These are phyloP conservation scores for Pseudomugil tenellus DNA, from an alignment of 2,797 vertebrate species.

Conservation along the genomic window DNA sequence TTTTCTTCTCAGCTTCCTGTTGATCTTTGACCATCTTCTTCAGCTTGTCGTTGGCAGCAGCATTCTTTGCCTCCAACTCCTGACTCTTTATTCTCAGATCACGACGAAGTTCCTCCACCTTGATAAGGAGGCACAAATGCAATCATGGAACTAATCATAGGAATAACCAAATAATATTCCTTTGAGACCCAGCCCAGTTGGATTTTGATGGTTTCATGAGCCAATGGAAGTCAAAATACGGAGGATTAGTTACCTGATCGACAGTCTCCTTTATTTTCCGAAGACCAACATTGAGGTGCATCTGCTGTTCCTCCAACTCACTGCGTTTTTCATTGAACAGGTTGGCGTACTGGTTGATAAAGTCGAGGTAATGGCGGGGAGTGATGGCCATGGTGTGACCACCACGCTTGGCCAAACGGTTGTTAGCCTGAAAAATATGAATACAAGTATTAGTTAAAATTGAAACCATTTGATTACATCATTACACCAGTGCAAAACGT, in stretches of 20 bases:
- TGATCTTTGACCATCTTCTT: slow-evolving; percentile 99
- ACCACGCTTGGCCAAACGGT: slow-evolving; percentile 93
- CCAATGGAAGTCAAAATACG: neutral
- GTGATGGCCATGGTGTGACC: slow-evolving; percentile 98
- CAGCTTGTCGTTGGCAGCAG: slow-evolving; percentile 97
- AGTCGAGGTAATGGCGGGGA: slow-evolving; percentile 98
- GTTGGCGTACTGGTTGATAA: slow-evolving; percentile 98
- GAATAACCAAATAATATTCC: neutral
- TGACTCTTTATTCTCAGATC: slow-evolving; percentile 98
- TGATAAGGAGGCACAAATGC: neutral
- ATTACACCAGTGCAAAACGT: neutral
- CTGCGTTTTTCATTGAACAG: slow-evolving; percentile 99
- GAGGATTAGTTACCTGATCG: slow-evolving; percentile 86
- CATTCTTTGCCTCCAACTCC: slow-evolving; percentile 97
- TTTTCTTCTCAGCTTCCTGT: slow-evolving; percentile 99
- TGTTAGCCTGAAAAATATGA: slow-evolving; percentile 87
- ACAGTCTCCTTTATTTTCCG: slow-evolving; percentile 99
- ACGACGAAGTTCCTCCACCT: slow-evolving; percentile 97
- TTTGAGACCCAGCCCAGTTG: neutral
- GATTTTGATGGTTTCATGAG: neutral
- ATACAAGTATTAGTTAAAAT: neutral
- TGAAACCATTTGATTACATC: neutral
- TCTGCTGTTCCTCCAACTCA: slow-evolving; percentile 98
- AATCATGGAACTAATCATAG: neutral
- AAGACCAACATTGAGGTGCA: slow-evolving; percentile 98